Evolutionary conservation across 2,113 vertebrate species (phyloP), one percentile per base, ranked within the genome.

Genomic region (Diglossa brunneiventris): DNA sequence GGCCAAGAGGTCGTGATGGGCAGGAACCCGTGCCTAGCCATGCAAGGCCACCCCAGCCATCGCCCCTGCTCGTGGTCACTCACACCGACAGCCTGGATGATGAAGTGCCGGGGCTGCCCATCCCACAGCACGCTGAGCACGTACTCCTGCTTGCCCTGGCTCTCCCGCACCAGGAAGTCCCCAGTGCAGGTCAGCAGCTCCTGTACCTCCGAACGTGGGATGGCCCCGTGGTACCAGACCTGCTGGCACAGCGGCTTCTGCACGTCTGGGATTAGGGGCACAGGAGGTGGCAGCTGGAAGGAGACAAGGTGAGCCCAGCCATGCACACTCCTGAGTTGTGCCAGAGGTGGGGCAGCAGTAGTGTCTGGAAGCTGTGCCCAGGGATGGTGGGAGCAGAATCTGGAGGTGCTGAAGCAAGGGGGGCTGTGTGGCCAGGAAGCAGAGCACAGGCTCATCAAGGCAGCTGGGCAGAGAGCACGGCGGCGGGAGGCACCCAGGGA

Each of bases 91-190:
- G 97, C 97, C 96, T 99, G 99, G 96, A 99, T 99, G 97, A 99
- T 99, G 97, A 99, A 99, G 96, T 99, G 99, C 13, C 99, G 98
- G 50, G 98, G 98, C 96, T 98, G 98, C 18, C 98, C 97, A 0
- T 98, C 98, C 98, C 99, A 99, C 63, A 99, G 97, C 94, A 99
- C 99, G 0, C 99, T 99, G 63, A 99, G 98, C 96, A 99, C 99
- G 0, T 98, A 98, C 84, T 99, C 99, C 88, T 98, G 98, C 84
- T 99, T 99, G 93, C 99, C 99, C 96, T 99, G 99, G 97, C 99
- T 99, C 97, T 99, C 98, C 31, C 99, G 98, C 95, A 99, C 98
- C 93, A 99, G 96, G 89, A 99, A 99, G 90, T 99, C 99, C 12
- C 99, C 99, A 0, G 94, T 97, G 11, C 96, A 97, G 21, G 90